Evolutionary conservation across 2,888 invertebrate genomes (phyloP), one percentile per base, ranked within the genome.

Genomic region (Brachycybe producta): DNA sequence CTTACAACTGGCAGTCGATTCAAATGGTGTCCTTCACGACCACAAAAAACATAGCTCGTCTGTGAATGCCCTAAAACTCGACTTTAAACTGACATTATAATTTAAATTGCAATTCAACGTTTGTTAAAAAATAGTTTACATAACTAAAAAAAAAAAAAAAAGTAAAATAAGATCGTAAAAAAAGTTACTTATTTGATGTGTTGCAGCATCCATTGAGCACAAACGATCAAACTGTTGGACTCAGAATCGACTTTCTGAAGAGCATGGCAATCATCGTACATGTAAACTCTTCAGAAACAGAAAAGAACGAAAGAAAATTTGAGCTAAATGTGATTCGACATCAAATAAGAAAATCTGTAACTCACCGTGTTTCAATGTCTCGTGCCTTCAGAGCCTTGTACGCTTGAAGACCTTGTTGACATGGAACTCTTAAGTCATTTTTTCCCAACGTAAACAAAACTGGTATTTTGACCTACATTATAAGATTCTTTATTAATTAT

Each of bases 221-320:
- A 15, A n/a, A 38, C 38, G 38, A 47, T 47, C 23, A 47, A 19
- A 19, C 47, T n/a, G 24, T 47, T 39, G 5, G 47, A 47, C 34
- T 47, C 47, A 21, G 38, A 24, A 11, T 36, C 38, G 15, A 47
- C 17, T 17, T 47, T 30, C 19, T 27, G 24, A 17, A 47, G 27
- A 5, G 47, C 24, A 11, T 47, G 47, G n/a, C 27, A 19, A 47
- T 47, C 47, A 27, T 47, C 28, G 27, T 47, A 47, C 17, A 47
- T 26, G 38, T 47, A 47, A n/a, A 38, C 36, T 21, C 47, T 47
- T 26, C 7, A 32, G 23, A 17, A 13, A 32, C 24, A 42, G 11
- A 26, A 27, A 41, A 41, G 2, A 38, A 8, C 13, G 7, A 38
- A 1, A 23, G 1, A 38, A 38, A 23, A 15, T 11, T n/a, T n/a